Percentiles rank a stretch among this genome's conserved stretches.
Evolutionary conservation across 2,113 vertebrate genomes (phyloP).

Genomic region (Syrmaticus mikado): DNA sequence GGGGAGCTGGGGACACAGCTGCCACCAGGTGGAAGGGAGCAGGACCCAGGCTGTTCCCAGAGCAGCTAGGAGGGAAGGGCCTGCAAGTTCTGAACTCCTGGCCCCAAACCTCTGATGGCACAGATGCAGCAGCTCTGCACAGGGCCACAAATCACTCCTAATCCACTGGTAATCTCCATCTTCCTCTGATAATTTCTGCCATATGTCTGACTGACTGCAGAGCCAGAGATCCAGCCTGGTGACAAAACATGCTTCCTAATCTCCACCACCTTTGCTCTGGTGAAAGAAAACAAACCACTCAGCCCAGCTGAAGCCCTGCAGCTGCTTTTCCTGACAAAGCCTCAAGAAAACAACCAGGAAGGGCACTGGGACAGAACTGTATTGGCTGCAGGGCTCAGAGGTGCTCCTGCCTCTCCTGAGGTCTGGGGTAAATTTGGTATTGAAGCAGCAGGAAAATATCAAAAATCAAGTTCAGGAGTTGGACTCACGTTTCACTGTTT

Average conservation of each 20-base stretch:
- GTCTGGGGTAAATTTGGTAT: neutral
- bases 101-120: neutral
- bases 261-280: neutral
- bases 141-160: neutral
- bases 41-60: neutral
- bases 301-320: neutral
- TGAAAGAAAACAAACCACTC: conserved; percentile 1
- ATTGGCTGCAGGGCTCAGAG: neutral
- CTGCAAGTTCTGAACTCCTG: neutral
- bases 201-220: conserved; percentile 29
- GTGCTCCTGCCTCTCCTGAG: neutral
- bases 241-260: conserved; percentile 1
- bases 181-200: conserved; percentile 56
- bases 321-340: neutral
- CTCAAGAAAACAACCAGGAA: neutral
- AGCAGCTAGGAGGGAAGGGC: neutral
- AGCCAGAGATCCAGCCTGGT: neutral
- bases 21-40: neutral
- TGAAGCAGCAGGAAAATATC: neutral
- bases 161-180: conserved; percentile 54
- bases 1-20: neutral
- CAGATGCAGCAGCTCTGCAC: rapidly evolving
- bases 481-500: neutral
- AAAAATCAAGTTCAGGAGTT: neutral
- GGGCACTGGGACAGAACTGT: neutral